Percentiles rank a stretch among this genome's conserved stretches.
Conservation (phyloP, 1,140 invertebrate species). For the Pantala flavescens region DNA sequence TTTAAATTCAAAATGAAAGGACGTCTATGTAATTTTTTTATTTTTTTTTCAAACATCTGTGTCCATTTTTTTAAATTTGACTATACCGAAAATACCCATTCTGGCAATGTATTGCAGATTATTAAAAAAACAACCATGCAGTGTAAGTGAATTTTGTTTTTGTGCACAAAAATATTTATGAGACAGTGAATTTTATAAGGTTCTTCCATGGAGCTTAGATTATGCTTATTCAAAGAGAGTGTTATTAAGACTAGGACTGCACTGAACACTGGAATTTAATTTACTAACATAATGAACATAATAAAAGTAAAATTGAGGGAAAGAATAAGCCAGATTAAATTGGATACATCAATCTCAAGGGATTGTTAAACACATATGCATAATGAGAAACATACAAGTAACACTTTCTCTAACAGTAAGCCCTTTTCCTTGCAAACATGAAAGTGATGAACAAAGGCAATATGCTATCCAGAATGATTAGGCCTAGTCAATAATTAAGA, state of each 20-base stretch:
- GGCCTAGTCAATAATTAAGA: not conserved
- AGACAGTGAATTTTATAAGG: slow-evolving; percentile 7
- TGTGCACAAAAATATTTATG: slow-evolving; percentile 10
- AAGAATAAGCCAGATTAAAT: not conserved
- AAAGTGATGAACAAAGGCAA: not conserved
- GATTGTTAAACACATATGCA: not conserved
- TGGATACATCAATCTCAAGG: not conserved
- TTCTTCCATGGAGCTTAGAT: slow-evolving; percentile 1
- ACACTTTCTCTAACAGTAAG: not conserved
- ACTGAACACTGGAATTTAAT: not conserved
- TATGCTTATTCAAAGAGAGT: not conserved
- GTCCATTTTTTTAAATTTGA: not conserved
- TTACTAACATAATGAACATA: too few relatives aligned
- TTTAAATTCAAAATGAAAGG: not conserved
- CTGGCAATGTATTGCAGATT: slow-evolving; percentile 6
- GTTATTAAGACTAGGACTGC: not conserved
- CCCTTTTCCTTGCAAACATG: not conserved
- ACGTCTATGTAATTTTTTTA: not conserved
- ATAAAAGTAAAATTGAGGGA: not conserved
- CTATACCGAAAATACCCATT: not conserved
- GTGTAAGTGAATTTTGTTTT: not conserved
- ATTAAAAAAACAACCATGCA: slow-evolving; percentile 4
- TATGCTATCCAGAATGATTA: not conserved
- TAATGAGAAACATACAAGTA: not conserved
- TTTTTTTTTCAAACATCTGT: not conserved